Conservation (phyloP, 2,888 invertebrate species). For the Melinaea menophilus region DNA sequence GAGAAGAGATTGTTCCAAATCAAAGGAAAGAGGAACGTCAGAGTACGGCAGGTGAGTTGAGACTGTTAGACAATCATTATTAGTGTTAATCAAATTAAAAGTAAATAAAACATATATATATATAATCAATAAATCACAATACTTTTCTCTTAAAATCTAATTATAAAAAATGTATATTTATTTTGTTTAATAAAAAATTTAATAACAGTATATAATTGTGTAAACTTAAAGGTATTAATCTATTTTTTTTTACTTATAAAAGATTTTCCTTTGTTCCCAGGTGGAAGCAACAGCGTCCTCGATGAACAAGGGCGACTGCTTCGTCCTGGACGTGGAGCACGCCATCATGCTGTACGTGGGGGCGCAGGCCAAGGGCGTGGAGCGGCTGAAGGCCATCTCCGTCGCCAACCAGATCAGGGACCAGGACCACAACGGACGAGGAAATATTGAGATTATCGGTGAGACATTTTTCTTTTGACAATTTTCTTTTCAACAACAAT, state of each 20-base stretch:
- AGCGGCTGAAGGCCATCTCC: slow-evolving; percentile 89
- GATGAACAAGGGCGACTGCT: slow-evolving; percentile 95
- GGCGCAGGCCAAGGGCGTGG: slow-evolving; percentile 85
- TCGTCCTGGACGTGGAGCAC: slow-evolving; percentile 88
- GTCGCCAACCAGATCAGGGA: slow-evolving; percentile 92
- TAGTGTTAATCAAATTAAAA: background rate
- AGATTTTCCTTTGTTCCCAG: slow-evolving; percentile 38
- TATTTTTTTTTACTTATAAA: background rate
- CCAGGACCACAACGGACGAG: slow-evolving; percentile 90
- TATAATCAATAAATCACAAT: background rate
- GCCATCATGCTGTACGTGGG: slow-evolving; percentile 91
- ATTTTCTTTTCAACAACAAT: too few relatives aligned
- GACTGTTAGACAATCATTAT: background rate
- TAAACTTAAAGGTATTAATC: background rate
- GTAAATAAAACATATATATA: background rate
- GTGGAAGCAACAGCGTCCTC: slow-evolving; percentile 83
- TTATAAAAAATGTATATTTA: too few relatives aligned
- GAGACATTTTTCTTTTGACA: slow-evolving; percentile 26
- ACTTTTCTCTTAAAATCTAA: background rate
- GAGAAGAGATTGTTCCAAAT: slow-evolving; percentile 92
- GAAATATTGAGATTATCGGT: slow-evolving; percentile 88
- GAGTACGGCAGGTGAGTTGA: slow-evolving; percentile 83
- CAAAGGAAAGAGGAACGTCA: slow-evolving; percentile 91
- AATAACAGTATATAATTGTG: background rate
- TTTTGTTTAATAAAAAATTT: background rate